A percentile compares a stretch with the other conserved stretches of the same genome.
phyloP scores from a whole-genome alignment of 2,888 invertebrate species.

The Heliconius ethilla region DNA sequence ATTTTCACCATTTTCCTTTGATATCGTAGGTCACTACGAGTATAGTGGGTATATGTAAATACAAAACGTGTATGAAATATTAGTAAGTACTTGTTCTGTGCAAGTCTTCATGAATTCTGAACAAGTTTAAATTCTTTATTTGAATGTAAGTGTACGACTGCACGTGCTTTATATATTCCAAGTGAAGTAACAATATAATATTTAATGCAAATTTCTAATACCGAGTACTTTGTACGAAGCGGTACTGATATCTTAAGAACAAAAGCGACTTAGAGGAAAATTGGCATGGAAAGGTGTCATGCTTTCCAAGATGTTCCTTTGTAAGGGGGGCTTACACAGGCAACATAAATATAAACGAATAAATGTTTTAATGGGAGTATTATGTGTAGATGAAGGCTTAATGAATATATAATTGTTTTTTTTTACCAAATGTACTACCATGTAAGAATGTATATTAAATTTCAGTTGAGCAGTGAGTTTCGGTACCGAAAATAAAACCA shows the following conservation, averaged over 20 bases:
- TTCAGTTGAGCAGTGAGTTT: too few species aligned
- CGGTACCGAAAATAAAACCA: too few species aligned
- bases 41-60: background rate
- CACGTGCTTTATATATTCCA: constrained; percentile 20
- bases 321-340: too few species aligned
- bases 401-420: too few species aligned
- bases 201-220: background rate
- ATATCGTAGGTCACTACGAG: background rate
- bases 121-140: constrained; percentile 32
- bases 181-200: background rate
- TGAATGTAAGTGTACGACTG: constrained; percentile 32
- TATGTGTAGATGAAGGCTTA: too few species aligned
- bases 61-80: background rate
- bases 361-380: too few species aligned
- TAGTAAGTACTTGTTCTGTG: background rate
- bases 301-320: too few species aligned
- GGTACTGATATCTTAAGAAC: background rate
- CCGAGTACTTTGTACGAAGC: background rate
- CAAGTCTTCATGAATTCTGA: constrained; percentile 17
- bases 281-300: too few species aligned
- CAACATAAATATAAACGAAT: too few species aligned
- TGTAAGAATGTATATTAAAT: too few species aligned
- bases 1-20: background rate
- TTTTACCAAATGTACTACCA: too few species aligned
- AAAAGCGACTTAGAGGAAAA: too few species aligned